phyloP scores from a whole-genome alignment of 2,113 vertebrate species.

The Periophthalmodon schlosseri region DNA sequence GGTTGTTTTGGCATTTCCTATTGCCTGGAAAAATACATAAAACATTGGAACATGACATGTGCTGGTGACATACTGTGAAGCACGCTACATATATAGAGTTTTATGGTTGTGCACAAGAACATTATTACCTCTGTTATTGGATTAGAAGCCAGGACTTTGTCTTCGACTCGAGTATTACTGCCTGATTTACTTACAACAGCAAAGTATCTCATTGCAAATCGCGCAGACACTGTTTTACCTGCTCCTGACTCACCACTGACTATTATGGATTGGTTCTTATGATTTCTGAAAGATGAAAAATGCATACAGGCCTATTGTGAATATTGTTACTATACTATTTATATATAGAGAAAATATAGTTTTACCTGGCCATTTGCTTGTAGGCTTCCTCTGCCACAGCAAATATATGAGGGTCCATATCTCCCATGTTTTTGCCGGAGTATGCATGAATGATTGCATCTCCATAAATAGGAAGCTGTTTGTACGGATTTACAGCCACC shows the following conservation, averaged over 20 bases:
- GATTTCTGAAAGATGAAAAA: conserved; percentile 77
- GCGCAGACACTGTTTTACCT: conserved; percentile 96
- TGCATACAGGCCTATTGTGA: neutral
- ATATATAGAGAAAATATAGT: neutral
- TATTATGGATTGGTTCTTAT: conserved; percentile 95
- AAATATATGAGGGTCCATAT: conserved; percentile 99
- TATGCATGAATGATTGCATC: conserved; percentile 97
- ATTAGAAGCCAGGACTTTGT: conserved; percentile 95
- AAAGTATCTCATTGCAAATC: conserved; percentile 96
- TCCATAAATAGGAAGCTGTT: conserved; percentile 90
- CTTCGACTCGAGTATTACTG: conserved; percentile 87
- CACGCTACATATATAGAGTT: neutral
- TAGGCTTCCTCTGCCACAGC: conserved; percentile 98
- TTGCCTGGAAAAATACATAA: conserved; percentile 77
- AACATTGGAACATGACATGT: neutral
- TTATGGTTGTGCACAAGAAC: neutral
- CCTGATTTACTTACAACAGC: conserved; percentile 94
- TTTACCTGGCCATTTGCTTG: conserved; percentile 98
- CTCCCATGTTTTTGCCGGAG: conserved; percentile 95
- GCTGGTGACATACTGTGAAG: neutral
- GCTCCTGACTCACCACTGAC: conserved; percentile 98
- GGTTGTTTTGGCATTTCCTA: conserved; percentile 97
- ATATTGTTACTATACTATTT: neutral
- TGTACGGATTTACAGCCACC: conserved; percentile 97
- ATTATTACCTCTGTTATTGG: conserved; percentile 90